phyloP scores from a whole-genome alignment of 2,797 vertebrate genomes.

The Podargus strigoides region DNA sequence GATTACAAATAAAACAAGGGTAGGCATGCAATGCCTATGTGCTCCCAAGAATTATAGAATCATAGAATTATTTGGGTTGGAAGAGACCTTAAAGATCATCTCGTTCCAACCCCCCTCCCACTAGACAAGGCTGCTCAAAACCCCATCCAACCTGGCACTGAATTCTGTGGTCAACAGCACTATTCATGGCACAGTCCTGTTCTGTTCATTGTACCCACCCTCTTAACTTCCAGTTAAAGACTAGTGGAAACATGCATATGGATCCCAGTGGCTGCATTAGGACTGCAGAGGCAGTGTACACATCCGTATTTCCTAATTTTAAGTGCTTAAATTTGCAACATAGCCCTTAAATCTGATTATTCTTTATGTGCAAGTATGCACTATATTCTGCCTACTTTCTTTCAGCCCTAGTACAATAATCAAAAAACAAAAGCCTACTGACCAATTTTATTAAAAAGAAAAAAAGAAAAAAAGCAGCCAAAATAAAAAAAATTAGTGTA shows the following conservation, averaged over 20 bases:
- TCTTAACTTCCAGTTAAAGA: background rate
- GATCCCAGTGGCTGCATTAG: background rate
- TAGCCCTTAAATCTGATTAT: background rate
- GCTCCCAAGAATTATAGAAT: background rate
- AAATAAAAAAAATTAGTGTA: background rate
- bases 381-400: background rate
- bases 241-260: background rate
- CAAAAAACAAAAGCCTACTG: background rate
- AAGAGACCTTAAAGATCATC: too few species aligned
- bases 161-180: background rate
- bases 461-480: too few species aligned
- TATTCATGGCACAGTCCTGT: background rate
- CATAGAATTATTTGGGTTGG: too few species aligned
- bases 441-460: background rate
- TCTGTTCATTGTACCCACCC: background rate
- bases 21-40: accelerated
- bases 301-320: background rate
- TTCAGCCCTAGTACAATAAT: background rate
- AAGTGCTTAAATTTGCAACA: background rate
- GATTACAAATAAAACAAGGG: background rate
- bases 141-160: too few species aligned
- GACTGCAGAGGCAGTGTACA: background rate
- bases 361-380: background rate
- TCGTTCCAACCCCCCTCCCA: too few species aligned
- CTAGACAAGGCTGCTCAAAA: too few species aligned